A percentile compares a stretch with the other conserved stretches of the same genome.
Conservation (phyloP, 2,888 invertebrate species). For the Halocaridina rubra region DNA sequence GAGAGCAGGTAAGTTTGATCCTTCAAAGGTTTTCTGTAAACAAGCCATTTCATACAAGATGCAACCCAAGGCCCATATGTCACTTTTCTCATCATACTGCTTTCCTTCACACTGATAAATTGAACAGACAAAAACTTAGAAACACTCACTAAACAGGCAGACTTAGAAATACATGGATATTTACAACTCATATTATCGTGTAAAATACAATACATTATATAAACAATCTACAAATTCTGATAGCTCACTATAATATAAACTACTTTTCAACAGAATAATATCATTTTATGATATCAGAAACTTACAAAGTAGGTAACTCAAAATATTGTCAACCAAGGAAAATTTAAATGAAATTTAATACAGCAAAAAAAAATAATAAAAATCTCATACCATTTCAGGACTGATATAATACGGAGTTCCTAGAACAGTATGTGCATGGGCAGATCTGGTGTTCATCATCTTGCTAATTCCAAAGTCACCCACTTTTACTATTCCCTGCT, state of each 20-base stretch:
- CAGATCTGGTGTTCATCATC: conserved; percentile 76
- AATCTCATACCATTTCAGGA: conserved; percentile 75
- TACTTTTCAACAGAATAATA: too few species aligned
- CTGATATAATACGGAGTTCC: conserved; percentile 81
- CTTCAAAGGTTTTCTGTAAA: conserved; percentile 79
- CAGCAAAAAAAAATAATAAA: too few species aligned
- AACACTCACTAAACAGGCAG: too few species aligned
- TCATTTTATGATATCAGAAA: too few species aligned
- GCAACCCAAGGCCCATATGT: conserved; percentile 83
- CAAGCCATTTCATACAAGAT: conserved; percentile 82
- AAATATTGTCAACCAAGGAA: too few species aligned
- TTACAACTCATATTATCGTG: too few species aligned
- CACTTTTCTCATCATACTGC: conserved; percentile 81
- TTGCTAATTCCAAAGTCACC: conserved; percentile 84
- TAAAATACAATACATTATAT: too few species aligned
- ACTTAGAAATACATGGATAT: too few species aligned
- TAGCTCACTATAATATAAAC: too few species aligned
- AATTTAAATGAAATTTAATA: too few species aligned
- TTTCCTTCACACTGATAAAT: conserved; percentile 78
- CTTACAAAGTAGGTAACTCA: too few species aligned
- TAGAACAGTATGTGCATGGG: conserved; percentile 78
- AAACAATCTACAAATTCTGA: too few species aligned
- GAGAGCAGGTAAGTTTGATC: conserved; percentile 78
- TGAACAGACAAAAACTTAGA: background rate
- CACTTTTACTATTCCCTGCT: conserved; percentile 76